Base-by-base conservation (phyloP, 2,888 invertebrate species). In the Trichacis sp. region DNA sequence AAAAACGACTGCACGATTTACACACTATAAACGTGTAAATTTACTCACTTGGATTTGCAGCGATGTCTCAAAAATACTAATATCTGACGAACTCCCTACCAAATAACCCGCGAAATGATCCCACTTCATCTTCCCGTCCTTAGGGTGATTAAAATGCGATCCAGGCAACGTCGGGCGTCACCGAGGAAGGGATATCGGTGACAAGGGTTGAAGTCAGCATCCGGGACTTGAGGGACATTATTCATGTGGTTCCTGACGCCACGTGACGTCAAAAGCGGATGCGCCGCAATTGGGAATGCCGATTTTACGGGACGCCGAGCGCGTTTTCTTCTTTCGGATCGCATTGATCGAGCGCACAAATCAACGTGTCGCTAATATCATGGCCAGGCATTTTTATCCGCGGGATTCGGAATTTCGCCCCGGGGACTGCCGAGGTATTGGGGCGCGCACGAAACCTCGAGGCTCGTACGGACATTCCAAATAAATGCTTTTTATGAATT, bases 211-310 rank as follows among this genome's bases (percentile, higher is more conserved):
- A 55, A 52, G 54, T 54, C 63, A 30, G 63, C 58, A 49, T 20
- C 56, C 54, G 60, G 69, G 64, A 58, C 63, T 59, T 42, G 4
- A 19, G 68, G 63, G 67, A 71, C 77, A 78, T 79, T 78, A 79
- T 80, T 79, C 79, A 79, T 75, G 74, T 68, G 73, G 71, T 71
- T 62, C 65, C 69, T 77, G 72, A 73, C 73, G 72, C 73, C 58
- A 64, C 70, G 69, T 71, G 79, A 78, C 77, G 73, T 76, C 76
- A 77, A 80, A 78, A 76, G 77, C 72, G 73, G 74, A 75, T 75
- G 77, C 74, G 73, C 76, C 75, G 69, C 74, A 66, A 70, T 64
- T 62, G 64, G 60, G 53, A 70, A 65, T 64, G 64, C 70, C 63
- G 77, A 78, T 78, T 77, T 79, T 77, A 71, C 58, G 70, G 60